phyloP scores from a whole-genome alignment of 2,797 vertebrate species.

The Euthynnus affinis region DNA sequence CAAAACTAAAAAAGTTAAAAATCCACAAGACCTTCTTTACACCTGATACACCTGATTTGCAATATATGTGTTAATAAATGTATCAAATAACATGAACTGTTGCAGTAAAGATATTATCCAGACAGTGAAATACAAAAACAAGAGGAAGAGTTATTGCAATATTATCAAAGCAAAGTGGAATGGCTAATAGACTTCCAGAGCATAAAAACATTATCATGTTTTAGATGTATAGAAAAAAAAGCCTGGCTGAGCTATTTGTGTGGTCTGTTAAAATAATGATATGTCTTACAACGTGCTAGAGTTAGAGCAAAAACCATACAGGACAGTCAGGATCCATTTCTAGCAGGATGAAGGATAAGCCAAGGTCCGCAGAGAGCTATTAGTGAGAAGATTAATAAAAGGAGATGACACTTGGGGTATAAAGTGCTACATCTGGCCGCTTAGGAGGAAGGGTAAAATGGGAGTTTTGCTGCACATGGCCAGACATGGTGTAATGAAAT shows the following conservation, averaged over 20 bases:
- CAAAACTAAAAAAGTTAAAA: background rate
- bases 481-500: constrained; percentile 45
- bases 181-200: background rate
- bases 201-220: background rate
- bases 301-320: constrained; percentile 24
- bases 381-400: constrained; percentile 66
- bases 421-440: constrained; percentile 39
- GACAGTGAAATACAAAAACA: background rate
- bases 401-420: constrained; percentile 48
- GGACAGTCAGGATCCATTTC: constrained; percentile 29
- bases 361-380: constrained; percentile 59
- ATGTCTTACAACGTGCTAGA: constrained; percentile 7
- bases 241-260: background rate
- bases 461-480: constrained; percentile 22
- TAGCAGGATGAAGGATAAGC: constrained; percentile 50
- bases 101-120: background rate
- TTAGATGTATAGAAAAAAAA: background rate
- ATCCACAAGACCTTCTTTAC: background rate
- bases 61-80: background rate
- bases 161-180: background rate
- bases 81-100: background rate
- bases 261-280: constrained; percentile 1
- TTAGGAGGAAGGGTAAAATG: constrained; percentile 24
- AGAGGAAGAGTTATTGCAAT: background rate
- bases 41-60: too few relatives aligned